Base-by-base conservation (phyloP, 2,888 invertebrate species). In the Stenichneumon culpator region DNA sequence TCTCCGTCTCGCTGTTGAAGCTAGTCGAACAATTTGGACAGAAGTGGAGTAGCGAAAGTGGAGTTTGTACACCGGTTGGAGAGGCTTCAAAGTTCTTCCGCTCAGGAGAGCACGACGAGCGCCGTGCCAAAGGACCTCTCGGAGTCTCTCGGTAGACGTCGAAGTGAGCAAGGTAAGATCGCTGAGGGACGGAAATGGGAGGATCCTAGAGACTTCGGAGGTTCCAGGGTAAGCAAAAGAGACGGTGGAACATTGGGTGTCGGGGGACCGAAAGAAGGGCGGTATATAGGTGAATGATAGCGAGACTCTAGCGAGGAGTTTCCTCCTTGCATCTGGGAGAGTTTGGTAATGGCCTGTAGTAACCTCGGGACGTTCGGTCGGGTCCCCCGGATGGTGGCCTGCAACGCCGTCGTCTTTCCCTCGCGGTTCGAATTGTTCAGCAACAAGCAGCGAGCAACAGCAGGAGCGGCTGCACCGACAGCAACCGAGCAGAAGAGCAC, bases 341-440 rank as follows among this genome's bases (percentile, higher is more conserved):
- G 90, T 92, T 92, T 92, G 92, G 90, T 89, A 89, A 91, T 92
- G 92, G 91, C 91, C 92, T 91, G 90, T 90, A 92, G 92, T 92
- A 92, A 92, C 92, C 91, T 90, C 91, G 81, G 74, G 54, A 72
- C 57, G 44, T 44, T 60, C 82, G 88, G 86, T 84, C 89, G 88
- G 89, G 89, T 88, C 78, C 90, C 87, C 90, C 90, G 89, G 89
- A 67, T 73, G 52, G 72, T 47, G 67, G 67, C 72, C 28, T 67
- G 77, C 52, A 77, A 77, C 50, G 50, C 47, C 77, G 78, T 72
- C 72, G 72, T 67, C 63, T 67, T 78, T 73, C 32, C 32, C 72
- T 72, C 63, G 54, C 79, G 50, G 36, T 60, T 60, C 73, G 60
- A 60, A 60, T 73, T 73, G 50, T 77, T 50, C 73, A 74, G 60